Evolutionary conservation across 2,797 vertebrate genomes (phyloP).

Genomic region (Chromobotia macracanthus): DNA sequence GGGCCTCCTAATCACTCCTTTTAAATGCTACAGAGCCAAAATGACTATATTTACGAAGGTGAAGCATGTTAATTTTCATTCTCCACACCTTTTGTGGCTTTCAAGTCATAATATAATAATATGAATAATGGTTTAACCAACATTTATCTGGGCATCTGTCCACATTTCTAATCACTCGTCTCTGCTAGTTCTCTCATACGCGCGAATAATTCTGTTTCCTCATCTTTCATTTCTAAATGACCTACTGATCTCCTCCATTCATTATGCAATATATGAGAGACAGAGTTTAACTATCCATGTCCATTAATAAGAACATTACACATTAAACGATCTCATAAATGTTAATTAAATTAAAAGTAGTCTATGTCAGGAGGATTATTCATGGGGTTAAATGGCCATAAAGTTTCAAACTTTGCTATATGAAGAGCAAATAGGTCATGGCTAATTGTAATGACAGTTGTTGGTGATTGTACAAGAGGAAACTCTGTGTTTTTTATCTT

Average conservation of each 20-base stretch:
- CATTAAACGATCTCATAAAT: constrained; percentile 78
- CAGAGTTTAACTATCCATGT: constrained; percentile 77
- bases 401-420: constrained; percentile 59
- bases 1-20: background rate
- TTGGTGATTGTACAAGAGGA: background rate
- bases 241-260: constrained; percentile 76
- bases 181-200: constrained; percentile 16
- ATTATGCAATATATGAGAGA: constrained; percentile 73
- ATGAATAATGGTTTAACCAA: constrained; percentile 50
- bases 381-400: constrained; percentile 58
- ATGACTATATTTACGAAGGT: constrained; percentile 21
- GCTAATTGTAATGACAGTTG: background rate
- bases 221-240: constrained; percentile 80
- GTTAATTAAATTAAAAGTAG: constrained; percentile 78
- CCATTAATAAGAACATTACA: constrained; percentile 77
- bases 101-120: no score
- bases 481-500: background rate
- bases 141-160: constrained; percentile 54
- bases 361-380: constrained; percentile 63
- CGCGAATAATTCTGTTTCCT: constrained; percentile 43
- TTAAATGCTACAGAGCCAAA: background rate
- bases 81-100: constrained; percentile 5
- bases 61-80: background rate
- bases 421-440: constrained; percentile 20
- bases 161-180: constrained; percentile 29